Evolutionary conservation across 2,113 vertebrate genomes (phyloP), one percentile per base, ranked within the genome.

Genomic region (Panurus biarmicus): DNA sequence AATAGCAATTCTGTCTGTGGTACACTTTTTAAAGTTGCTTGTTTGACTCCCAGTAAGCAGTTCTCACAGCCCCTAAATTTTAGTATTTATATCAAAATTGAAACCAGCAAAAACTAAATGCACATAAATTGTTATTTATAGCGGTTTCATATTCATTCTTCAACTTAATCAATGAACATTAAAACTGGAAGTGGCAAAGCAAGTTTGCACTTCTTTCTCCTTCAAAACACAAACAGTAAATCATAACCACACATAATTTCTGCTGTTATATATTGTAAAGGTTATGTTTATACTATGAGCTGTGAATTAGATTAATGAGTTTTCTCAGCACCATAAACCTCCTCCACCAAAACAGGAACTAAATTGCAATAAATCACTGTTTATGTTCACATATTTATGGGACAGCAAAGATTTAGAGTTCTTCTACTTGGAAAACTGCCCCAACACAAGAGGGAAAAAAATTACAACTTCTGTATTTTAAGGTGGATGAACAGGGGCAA

Each of bases 221-320:
- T 97, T 96, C 93, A 65, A 92, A 98, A 96, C 70, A 95, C 73
- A 95, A 97, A 95, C n/a, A 62, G 91, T 97, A 98, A 97, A 97
- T 98, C 97, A 97, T 85, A 95, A 85, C 90, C 94, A 93, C 24
- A 20, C 79, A 96, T 97, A 97, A 97, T 97, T 97, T 96, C 83
- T 97, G 94, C 91, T 93, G 89, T 95, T 97, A 95, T 97, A 96
- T 97, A 97, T 97, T 96, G 92, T 97, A 98, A 98, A 98, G 95
- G 96, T 97, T 98, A 97, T 98, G 96, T 98, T 98, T 98, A 97
- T 97, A 97, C 95, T 97, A 95, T 71, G 36, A 97, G 94, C 95
- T 96, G 87, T 97, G 97, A 98, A 98, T 97, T 97, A 98, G 97
- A 98, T 98, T 98, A 98, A 98, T 98, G 97, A 97, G 95, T 96